Evolutionary conservation across 2,113 vertebrate genomes (phyloP), one percentile per base, ranked within the genome.

Genomic region (Mirounga angustirostris): DNA sequence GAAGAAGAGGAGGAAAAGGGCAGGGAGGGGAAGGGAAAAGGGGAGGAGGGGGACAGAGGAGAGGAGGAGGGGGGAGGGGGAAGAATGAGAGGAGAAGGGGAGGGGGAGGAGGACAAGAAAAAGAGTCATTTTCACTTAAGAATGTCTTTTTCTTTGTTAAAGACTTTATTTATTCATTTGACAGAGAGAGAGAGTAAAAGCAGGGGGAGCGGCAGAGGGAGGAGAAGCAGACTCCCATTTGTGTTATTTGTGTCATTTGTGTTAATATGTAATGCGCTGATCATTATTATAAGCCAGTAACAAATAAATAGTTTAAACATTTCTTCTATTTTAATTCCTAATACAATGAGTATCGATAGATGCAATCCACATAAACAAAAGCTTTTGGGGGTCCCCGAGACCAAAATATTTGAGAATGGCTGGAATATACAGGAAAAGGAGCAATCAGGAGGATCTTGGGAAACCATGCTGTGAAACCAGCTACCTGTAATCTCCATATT

Each of bases 371-470:
- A 61, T 33, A 87, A 93, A 82, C 33, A 76, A 91, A 91, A 78
- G 21, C 33, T 89, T 71, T 61, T 5, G 28, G 24, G 18, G 33
- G 5, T 63, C n/a, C 52, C 52, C 61, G 63, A 96, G 14, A 71
- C 28, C 11, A 94, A 95, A 91, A 84, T 84, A 92, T 54, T 93
- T 84, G 91, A 92, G 90, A 94, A 52, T 74, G 58, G 28, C 10
- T 58, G 1, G 89, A 71, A 28, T 21, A 28, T 26, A 94, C n/a
- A 94, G 71, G 61, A 91, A 92, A 89, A 1, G 7, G 1, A 76
- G 21, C 15, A 21, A 54, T 71, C 24, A 84, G 83, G 30, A 88
- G 52, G 40, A 50, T 9, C 15, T 71, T 24, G 19, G 26, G 14
- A 73, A 82, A 56, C 30, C 59, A 5, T n/a, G 73, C 58, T 43